Base-by-base conservation (phyloP, 1,140 invertebrate genomes). In the Drosophila funebris region DNA sequence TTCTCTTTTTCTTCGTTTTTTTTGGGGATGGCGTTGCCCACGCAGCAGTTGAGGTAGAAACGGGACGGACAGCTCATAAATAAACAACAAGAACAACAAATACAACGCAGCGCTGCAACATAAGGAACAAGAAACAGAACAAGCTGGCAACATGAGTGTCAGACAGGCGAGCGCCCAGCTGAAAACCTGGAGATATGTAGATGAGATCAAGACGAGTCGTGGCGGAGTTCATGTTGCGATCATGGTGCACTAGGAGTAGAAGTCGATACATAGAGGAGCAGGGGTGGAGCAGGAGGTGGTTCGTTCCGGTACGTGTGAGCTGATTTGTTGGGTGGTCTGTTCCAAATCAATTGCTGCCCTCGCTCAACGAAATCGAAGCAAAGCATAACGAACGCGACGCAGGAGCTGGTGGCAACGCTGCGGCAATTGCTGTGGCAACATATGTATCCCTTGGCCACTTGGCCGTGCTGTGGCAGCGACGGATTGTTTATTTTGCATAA, bases 261-360 rank as follows among this genome's bases (percentile, higher is more conserved):
- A 11, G 11, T 1, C 4, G 31, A 16, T n/a, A 50, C 27, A 11
- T 31, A 18, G 29, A n/a, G 33, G 37, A 16, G 27, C 1, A 39
- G 20, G 11, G 22, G n/a, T n/a, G 52, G 53, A 72, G 81, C 67
- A 33, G 11, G 31, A 11, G 8, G 56, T 70, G 37, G 18, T 7
- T 46, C 82, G 82, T 87, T 87, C 83, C 83, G 87, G 75, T 76
- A 90, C 67, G 85, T 90, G 87, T 85, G 87, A 90, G 76, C 81
- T 90, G 87, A 90, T 85, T 74, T 75, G 87, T 71, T 90, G 87
- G 82, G 87, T 90, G 87, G 87, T 90, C 87, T 89, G 78, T 89
- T 81, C 84, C 83, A 88, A 88, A 88, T 88, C 83, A 88, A 88
- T 88, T 88, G 83, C 83, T 67, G 74, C 46, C 72, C 67, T 20